Evolutionary conservation across 2,888 invertebrate species (phyloP), one percentile per base, ranked within the genome.

Genomic region (Terebella lapidaria): DNA sequence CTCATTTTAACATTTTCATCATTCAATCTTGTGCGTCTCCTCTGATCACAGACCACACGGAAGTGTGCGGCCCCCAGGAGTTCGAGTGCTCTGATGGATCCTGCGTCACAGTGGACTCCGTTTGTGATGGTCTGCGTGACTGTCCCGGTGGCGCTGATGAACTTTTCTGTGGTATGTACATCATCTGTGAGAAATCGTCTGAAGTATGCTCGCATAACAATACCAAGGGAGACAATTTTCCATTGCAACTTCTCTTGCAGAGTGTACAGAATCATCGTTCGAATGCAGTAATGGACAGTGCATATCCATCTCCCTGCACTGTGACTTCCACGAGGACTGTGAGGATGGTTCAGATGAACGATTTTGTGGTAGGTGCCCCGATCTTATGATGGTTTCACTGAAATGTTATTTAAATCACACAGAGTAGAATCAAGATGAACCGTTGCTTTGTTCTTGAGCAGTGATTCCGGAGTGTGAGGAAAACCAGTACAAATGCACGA

Each of bases 401-500:
- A 35, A 24, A 2, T 51, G 25, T 55, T 5, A 18, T 46, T 22
- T 10, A 15, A 54, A 25, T 5, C 26, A 27, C 18, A 10, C 15
- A 49, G 5, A 49, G 10, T 49, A 15, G n/a, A 35, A 35, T n/a
- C n/a, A n/a, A 35, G 10, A 35, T 35, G 42, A 35, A 35, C 10
- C 10, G 42, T 10, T 35, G 10, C n/a, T 35, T 35, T 15, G n/a
- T 35, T 35, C 42, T 15, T 35, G 42, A 15, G 42, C n/a, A n/a
- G n/a, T 35, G 10, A n/a, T 35, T 35, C 42, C 20, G 15, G 10
- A n/a, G n/a, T 35, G 49, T 49, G 24, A 10, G n/a, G 22, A 24
- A 15, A 51, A 56, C 4, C 29, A 25, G 29, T 64, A 60, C 54
- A 27, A 22, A 1, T 75, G 75, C 53, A 62, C 58, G 20, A 73